These are phyloP conservation scores for Melolontha melolontha DNA, from an alignment of 2,888 invertebrate genomes.

Conservation along the genomic window DNA sequence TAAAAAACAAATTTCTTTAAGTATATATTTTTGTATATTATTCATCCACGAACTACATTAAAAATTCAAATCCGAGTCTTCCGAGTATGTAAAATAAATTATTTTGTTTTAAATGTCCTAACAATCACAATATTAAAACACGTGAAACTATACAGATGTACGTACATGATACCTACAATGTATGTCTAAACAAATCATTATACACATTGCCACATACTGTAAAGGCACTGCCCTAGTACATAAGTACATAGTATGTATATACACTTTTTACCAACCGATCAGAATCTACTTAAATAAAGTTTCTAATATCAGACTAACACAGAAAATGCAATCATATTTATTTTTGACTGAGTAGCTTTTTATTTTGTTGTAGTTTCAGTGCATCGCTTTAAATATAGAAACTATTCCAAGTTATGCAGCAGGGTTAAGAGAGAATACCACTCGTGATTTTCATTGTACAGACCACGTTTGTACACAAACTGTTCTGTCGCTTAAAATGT, in stretches of 20 bases:
- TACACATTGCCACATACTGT: no score
- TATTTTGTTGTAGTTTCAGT: slow-evolving; percentile 40
- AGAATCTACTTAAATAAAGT: slow-evolving; percentile 5
- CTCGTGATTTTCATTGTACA: slow-evolving; percentile 34
- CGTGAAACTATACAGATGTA: no score
- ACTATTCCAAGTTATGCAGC: slow-evolving; percentile 40
- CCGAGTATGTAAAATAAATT: no score
- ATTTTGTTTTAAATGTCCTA: no score
- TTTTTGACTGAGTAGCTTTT: slow-evolving; percentile 32
- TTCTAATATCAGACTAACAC: slow-evolving; percentile 7
- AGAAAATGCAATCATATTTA: slow-evolving; percentile 32
- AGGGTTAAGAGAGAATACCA: slow-evolving; percentile 34
- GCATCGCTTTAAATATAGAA: slow-evolving; percentile 41
- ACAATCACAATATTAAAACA: no score
- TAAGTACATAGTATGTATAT: not conserved
- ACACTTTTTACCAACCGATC: slow-evolving; percentile 6
- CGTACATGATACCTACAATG: no score
- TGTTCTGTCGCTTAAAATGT: slow-evolving; percentile 15
- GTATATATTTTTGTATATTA: no score
- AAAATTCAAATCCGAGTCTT: no score
- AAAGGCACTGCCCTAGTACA: no score
- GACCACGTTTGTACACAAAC: not conserved
- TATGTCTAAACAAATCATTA: no score
- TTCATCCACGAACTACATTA: no score
- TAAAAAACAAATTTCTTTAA: no score